These are phyloP conservation scores for Helicoverpa armigera DNA, from an alignment of 1,140 invertebrate species.

Conservation along the genomic window DNA sequence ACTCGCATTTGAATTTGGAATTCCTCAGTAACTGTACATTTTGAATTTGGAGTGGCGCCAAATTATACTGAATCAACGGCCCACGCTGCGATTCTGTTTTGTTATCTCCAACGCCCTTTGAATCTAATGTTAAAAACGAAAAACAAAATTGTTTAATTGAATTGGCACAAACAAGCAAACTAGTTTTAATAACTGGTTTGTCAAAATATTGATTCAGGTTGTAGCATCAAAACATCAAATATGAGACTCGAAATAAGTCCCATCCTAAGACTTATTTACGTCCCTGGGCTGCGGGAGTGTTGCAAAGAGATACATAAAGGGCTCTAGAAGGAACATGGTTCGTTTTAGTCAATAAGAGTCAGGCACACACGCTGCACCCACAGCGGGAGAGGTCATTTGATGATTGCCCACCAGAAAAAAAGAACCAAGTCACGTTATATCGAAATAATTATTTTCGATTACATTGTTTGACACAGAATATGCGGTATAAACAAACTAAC, in stretches of 20 bases:
- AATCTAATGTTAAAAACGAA: background rate
- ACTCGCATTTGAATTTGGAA: background rate
- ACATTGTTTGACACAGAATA: background rate
- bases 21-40: background rate
- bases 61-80: conserved; percentile 12
- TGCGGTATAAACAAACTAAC: background rate
- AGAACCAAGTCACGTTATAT: background rate
- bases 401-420: too few relatives aligned
- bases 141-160: background rate
- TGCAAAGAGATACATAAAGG: too few relatives aligned
- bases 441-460: background rate
- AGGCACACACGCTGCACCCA: too few relatives aligned
- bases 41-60: conserved; percentile 1
- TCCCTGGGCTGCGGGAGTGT: too few relatives aligned
- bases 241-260: too few relatives aligned
- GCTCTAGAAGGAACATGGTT: too few relatives aligned
- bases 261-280: too few relatives aligned
- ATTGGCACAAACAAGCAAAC: background rate
- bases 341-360: too few relatives aligned
- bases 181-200: background rate
- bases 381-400: too few relatives aligned
- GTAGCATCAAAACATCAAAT: too few relatives aligned
- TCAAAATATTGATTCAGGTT: background rate
- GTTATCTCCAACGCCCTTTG: background rate
- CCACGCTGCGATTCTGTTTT: conserved; percentile 3